phyloP scores from a whole-genome alignment of 1,140 invertebrate genomes.

The Stratiolaelaps scimitus region DNA sequence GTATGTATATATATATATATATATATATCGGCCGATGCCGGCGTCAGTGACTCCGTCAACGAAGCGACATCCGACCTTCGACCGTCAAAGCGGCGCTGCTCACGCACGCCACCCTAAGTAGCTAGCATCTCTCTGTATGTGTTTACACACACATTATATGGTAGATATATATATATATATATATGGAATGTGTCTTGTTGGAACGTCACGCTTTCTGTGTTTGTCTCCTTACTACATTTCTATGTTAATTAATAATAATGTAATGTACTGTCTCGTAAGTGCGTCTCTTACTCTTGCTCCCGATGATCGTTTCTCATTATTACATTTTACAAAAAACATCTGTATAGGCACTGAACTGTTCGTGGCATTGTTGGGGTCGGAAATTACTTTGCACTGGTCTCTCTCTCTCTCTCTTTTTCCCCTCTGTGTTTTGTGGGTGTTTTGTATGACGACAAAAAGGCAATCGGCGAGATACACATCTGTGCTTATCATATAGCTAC shows the following conservation, averaged over 20 bases:
- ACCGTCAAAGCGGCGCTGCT: too few species aligned
- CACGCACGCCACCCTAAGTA: too few species aligned
- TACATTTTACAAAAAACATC: neutral
- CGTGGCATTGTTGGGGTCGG: conserved; percentile 14
- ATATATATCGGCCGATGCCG: too few species aligned
- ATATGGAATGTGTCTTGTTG: too few species aligned
- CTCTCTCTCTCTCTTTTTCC: conserved; percentile 4
- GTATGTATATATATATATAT: too few species aligned
- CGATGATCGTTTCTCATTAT: neutral
- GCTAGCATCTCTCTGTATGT: too few species aligned
- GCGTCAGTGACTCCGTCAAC: too few species aligned
- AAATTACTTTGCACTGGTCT: conserved; percentile 28
- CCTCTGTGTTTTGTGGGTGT: neutral
- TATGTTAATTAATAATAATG: neutral
- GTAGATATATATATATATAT: too few species aligned
- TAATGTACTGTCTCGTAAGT: neutral
- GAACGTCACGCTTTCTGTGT: too few species aligned
- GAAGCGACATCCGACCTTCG: too few species aligned
- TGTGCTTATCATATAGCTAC: neutral
- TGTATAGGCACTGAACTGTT: conserved; percentile 27
- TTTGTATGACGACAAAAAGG: neutral
- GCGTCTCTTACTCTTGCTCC: neutral
- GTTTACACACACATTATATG: too few species aligned
- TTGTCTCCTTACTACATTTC: neutral
- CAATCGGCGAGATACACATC: neutral